Base-by-base conservation (phyloP, 2,888 invertebrate genomes). In the Danaus chrysippus region DNA sequence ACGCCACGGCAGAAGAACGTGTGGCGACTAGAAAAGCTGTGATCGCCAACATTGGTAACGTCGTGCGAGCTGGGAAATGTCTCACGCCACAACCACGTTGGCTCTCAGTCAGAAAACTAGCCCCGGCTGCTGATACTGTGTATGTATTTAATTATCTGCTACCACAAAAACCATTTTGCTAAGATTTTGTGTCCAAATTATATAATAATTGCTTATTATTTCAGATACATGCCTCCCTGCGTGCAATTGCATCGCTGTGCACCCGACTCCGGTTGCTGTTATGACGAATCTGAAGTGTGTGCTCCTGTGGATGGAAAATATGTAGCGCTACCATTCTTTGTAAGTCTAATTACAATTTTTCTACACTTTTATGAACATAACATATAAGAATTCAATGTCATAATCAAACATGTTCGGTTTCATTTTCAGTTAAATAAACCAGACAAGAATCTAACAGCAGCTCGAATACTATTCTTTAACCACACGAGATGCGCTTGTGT, bases 211-310 rank as follows among this genome's bases (percentile, higher is more conserved):
- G 12, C 10, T 10, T 15, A n/a, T 41, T 43, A 23, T 66, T 73
- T 1, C 77, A 89, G 90, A 17, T 97, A 96, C 87, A 92, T 94
- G 74, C 98, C 98, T 0, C 94, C 95, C 57, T 97, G 97, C 79
- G 97, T 97, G 13, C 93, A 96, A 58, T 88, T 98, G 59, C 95
- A 97, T 80, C 93, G 96, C 67, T 98, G 98, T 82, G 94, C 95
- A 11, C 96, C 96, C 71, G 96, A 96, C 84, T 94, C 96, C 17
- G 97, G 97, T 59, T 98, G 98, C 86, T 98, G 98, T 81, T 90
- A 90, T 68, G 92, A 93, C 65, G 94, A 94, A 66, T 86, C 92
- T 0, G 92, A 94, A 66, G 94, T 94, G 53, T 98, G 97, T 84
- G 95, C 94, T 12, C 95, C 97, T 0, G 94, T 95, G 77, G 92